Evolutionary conservation across 2,113 vertebrate genomes (phyloP).

Genomic region (Chunga burmeisteri): DNA sequence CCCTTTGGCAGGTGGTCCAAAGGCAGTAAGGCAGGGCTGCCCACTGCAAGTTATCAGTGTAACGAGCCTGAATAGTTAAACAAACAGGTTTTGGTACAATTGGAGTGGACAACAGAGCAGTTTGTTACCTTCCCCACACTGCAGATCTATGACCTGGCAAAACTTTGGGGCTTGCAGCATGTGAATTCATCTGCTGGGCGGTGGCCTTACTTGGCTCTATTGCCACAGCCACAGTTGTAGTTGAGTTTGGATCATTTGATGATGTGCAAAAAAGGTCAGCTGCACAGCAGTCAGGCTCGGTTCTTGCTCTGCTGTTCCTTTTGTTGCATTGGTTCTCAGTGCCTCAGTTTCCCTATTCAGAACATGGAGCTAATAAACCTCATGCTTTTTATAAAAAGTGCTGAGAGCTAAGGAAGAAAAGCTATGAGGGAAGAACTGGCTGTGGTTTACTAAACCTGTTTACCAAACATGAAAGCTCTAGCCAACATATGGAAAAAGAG

Average conservation of each 20-base stretch:
- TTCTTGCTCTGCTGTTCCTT: neutral
- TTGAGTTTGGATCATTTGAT: too few relatives aligned
- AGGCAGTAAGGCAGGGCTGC: neutral
- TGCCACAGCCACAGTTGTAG: neutral
- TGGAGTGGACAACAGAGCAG: accelerated
- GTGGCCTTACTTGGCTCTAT: neutral
- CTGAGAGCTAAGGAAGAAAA: neutral
- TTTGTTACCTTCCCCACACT: accelerated
- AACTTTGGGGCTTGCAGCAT: neutral
- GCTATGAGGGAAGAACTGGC: neutral
- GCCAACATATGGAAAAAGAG: neutral
- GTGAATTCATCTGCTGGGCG: neutral
- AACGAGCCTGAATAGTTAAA: neutral
- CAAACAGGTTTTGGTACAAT: neutral
- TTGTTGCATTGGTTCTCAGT: neutral
- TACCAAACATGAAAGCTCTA: neutral
- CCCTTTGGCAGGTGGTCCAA: neutral
- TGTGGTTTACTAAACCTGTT: neutral
- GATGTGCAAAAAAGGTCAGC: neutral
- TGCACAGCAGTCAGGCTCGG: neutral
- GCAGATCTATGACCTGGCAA: neutral
- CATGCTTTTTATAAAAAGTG: neutral
- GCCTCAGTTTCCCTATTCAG: neutral
- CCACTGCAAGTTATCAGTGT: neutral
- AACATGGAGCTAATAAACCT: neutral